Base-by-base conservation (phyloP, 2,113 vertebrate genomes). In the Aegypius monachus region DNA sequence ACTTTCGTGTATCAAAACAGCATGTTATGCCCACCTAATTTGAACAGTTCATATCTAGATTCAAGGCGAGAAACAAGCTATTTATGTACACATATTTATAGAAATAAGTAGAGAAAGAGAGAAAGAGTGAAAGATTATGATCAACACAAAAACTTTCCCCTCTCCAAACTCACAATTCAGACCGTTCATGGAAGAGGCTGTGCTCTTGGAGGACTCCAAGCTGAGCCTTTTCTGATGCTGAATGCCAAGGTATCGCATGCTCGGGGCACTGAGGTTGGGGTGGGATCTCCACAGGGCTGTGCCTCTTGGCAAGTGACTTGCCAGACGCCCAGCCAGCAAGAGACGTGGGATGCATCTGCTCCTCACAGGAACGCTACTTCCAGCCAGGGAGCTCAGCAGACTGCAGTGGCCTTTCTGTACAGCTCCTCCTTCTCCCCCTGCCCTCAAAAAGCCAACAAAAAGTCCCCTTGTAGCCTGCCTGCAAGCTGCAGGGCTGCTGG, bases 21-120 rank as follows among this genome's bases (percentile, higher is more conserved):
- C 98, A 98, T 98, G 98, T 90, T 97, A 97, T 98, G 98, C 97
- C 98, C 98, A 98, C 97, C 98, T 98, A 97, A 98, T 96, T 97
- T 95, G 96, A 97, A 97, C 93, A 95, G 95, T 95, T 97, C 95
- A 58, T 97, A 96, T 97, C 88, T 97, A 86, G 82, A 97, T 97
- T 93, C 96, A 96, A 96, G 93, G 97, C 72, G n/a, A 98, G 97
- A 97, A 97, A 96, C 97, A 95, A 97, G 90, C 97, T 98, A 97
- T 98, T 96, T 97, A 97, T 96, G 95, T 61, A 88, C 95, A 96
- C 95, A 79, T 96, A 95, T 95, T 96, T 92, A 95, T 93, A 97
- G 92, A 97, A 96, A 71, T 88, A 94, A 93, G 93, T 81, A 96
- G 83, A 95, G 85, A 95, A 86, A 95, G 91, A 96, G 82, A 94